Percentiles rank a stretch among this genome's conserved stretches.
Conservation (phyloP, 2,888 invertebrate species). For the Endotricha flammealis region DNA sequence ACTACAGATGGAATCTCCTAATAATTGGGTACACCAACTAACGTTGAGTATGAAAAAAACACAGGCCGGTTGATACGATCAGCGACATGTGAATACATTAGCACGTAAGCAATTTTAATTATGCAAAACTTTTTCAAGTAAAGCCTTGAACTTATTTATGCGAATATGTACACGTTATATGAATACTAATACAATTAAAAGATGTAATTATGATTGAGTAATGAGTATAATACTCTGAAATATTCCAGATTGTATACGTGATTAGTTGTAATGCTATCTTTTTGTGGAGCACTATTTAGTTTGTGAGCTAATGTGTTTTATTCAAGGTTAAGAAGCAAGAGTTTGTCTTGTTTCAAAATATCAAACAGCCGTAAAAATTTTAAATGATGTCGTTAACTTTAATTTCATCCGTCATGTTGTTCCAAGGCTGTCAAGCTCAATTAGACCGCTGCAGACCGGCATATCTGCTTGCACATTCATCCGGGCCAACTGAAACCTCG, state of each 20-base stretch:
- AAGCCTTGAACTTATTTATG: constrained; percentile 57
- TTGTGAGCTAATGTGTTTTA: too few species aligned
- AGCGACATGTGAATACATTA: constrained; percentile 56
- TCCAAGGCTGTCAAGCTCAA: neutral
- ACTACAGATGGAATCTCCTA: constrained; percentile 58
- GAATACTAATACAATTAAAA: constrained; percentile 2
- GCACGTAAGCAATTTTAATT: constrained; percentile 56
- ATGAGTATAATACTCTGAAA: too few species aligned
- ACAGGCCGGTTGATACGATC: constrained; percentile 52
- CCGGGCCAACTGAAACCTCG: constrained; percentile 4
- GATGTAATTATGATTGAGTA: neutral
- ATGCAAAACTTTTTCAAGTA: constrained; percentile 50
- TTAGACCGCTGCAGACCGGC: neutral
- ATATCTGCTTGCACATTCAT: neutral
- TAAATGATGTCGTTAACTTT: neutral
- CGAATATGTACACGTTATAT: constrained; percentile 1
- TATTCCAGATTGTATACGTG: too few species aligned
- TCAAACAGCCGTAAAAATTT: neutral
- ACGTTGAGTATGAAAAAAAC: constrained; percentile 45
- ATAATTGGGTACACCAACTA: constrained; percentile 54
- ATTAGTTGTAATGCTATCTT: too few species aligned
- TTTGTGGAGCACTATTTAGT: too few species aligned
- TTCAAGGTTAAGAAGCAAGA: neutral
- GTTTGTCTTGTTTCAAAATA: neutral
- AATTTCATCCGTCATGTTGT: neutral